Conservation (phyloP, 1,140 invertebrate genomes). For the Zaprionus tsacasi region DNA sequence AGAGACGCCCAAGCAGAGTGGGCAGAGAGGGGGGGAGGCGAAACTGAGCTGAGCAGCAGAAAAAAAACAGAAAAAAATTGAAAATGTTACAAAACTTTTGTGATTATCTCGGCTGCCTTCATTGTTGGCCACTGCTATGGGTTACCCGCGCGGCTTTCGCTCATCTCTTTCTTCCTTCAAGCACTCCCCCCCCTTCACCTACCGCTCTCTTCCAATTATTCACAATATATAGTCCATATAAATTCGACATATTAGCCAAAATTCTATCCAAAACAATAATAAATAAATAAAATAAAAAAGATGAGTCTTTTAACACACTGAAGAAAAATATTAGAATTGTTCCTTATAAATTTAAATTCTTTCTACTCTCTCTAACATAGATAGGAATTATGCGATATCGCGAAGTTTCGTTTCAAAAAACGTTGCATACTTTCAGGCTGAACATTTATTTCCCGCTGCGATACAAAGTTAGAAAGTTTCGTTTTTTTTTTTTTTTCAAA, state of each 20-base stretch:
- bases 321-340: no score
- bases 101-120: conserved; percentile 63
- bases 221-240: not conserved
- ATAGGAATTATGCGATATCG: not conserved
- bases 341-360: no score
- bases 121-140: not conserved
- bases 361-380: no score
- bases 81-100: conserved; percentile 74
- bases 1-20: not conserved
- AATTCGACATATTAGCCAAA: not conserved
- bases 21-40: not conserved
- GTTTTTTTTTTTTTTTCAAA: not conserved
- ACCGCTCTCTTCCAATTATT: not conserved
- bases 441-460: not conserved
- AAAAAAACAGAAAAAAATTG: conserved; percentile 49
- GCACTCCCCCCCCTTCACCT: not conserved
- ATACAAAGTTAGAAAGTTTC: not conserved
- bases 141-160: not conserved
- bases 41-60: not conserved
- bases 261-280: not conserved
- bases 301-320: no score
- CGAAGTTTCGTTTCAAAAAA: not conserved
- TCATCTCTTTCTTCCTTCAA: no score
- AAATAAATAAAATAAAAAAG: not conserved
- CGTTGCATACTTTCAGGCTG: conserved; percentile 1